Base-by-base conservation (phyloP, 2,888 invertebrate species). In the Hofmannophila pseudospretella region DNA sequence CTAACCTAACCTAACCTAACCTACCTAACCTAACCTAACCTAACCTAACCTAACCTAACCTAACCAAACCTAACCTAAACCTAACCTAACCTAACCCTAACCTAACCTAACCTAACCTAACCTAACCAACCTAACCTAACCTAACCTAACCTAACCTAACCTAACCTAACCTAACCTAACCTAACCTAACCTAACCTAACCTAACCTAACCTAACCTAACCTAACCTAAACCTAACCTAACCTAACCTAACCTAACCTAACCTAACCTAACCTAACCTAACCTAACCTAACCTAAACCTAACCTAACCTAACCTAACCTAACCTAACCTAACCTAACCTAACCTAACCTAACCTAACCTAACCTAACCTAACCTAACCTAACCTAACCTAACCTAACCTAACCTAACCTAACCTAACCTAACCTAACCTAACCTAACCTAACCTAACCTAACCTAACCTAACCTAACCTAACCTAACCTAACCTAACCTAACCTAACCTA, bases 111-210 rank as follows among this genome's bases (percentile, higher is more conserved):
- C n/a, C n/a, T n/a, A n/a, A n/a, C n/a, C n/a, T n/a, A n/a, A n/a
- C n/a, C n/a, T n/a, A n/a, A n/a, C n/a, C n/a, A n/a, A n/a, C n/a
- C n/a, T n/a, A n/a, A n/a, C n/a, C n/a, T 32, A 37, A 37, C 37
- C 31, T 36, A 36, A 39, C 39, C 39, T 39, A 39, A 39, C 39
- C 39, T 35, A 39, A 39, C 39, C 39, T 39, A 39, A 39, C 39
- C 39, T 36, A 32, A 36, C n/a, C 23, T n/a, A 14, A 25, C 12
- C 14, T 25, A 33, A 25, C 25, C 23, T 25, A 36, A 40, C 43
- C 43, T 36, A 36, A 40, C 43, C 45, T 36, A 42, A 46, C 39
- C 45, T 47, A 37, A 35, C n/a, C 39, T 34, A 44, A 44, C 42
- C 44, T 43, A n/a, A 44, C 44, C 42, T 44, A 35, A 28, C 35